Base-by-base conservation (phyloP, 2,888 invertebrate genomes). In the Podabrus alpinus region DNA sequence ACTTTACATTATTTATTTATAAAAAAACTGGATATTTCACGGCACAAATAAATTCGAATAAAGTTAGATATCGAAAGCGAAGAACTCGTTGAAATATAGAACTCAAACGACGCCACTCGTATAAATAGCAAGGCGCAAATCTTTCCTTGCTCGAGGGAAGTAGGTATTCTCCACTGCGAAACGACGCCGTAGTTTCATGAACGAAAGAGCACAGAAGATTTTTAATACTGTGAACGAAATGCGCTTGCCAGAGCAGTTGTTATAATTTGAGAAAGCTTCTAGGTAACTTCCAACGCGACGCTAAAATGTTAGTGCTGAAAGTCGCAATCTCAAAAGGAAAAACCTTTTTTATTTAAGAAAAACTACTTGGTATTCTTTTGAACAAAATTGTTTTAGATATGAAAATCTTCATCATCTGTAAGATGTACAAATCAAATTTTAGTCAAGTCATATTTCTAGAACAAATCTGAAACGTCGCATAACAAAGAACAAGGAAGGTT, bases 201-300 rank as follows among this genome's bases (percentile, higher is more conserved):
- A 79, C 79, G 80, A 79, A 77, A 76, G 78, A 78, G 79, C 77
- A 73, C 76, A 74, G 74, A 62, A 73, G 73, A 76, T 76, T 77
- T 73, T 78, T 79, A 80, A 80, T 80, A 78, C 80, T 76, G 81
- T 77, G 77, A 80, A 78, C 80, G 80, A 80, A 80, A 79, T 80
- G 80, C 78, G 80, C 78, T 78, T 77, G 81, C 79, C 79, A 45
- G 45, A n/a, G 45, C 45, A n/a, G 80, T 80, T 80, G 80, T 77
- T 80, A 79, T 80, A 82, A 81, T 81, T 79, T 80, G 76, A 75
- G 77, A 79, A 78, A 79, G 81, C 81, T 78, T 78, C 79, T 78
- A 78, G 77, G 75, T 79, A 79, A 77, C 77, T 79, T 79, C 78
- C n/a, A n/a, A n/a, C 45, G 45, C n/a, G 29, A 29, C 29, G 29